Conservation (phyloP, 2,113 vertebrate genomes). For the Hemichromis elongatus region DNA sequence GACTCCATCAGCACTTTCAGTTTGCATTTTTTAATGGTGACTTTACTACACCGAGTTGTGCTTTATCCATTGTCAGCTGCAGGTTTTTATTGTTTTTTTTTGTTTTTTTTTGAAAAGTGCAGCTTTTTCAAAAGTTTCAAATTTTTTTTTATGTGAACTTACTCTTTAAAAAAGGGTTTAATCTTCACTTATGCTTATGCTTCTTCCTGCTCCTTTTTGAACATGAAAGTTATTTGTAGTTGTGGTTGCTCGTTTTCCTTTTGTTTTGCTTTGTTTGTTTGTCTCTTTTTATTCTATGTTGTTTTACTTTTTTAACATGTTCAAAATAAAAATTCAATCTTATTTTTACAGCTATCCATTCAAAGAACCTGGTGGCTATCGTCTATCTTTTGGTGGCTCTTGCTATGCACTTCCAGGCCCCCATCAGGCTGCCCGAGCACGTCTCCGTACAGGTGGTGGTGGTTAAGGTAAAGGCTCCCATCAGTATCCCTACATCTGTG, state of each 20-base stretch:
- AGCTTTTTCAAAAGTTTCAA: neutral
- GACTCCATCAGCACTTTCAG: neutral
- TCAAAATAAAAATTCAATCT: no score
- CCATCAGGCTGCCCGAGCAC: constrained; percentile 89
- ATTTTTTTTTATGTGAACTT: neutral
- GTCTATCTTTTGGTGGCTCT: constrained; percentile 88
- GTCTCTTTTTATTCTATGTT: no score
- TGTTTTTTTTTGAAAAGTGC: neutral
- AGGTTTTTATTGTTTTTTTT: neutral
- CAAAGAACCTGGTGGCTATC: constrained; percentile 91
- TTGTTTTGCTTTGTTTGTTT: no score
- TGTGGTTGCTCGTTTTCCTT: no score
- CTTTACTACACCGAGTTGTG: neutral
- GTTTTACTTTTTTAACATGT: no score
- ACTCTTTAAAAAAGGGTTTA: neutral
- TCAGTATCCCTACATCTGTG: neutral
- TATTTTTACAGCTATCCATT: constrained; percentile 81
- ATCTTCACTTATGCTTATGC: no score
- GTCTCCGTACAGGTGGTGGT: constrained; percentile 90
- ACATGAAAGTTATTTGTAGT: no score
- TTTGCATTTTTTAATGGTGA: neutral
- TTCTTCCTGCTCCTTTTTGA: no score
- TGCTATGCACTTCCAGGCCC: constrained; percentile 88
- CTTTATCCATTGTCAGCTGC: neutral
- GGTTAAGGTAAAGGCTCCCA: constrained; percentile 79